A percentile compares a stretch with the other conserved stretches of the same genome.
phyloP scores from a whole-genome alignment of 1,140 invertebrate species.

The Ridgeia piscesae region DNA sequence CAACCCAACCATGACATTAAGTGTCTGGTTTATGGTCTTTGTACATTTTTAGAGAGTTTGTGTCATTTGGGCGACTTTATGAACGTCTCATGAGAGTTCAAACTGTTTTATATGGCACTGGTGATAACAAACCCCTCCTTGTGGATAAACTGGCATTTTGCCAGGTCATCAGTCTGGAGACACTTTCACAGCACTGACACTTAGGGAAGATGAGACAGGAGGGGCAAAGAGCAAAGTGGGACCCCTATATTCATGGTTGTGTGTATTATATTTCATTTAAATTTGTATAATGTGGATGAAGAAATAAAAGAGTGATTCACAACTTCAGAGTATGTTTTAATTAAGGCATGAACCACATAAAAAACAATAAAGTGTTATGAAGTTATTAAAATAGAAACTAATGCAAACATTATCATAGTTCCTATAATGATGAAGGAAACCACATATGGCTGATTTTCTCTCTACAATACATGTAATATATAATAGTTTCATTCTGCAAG shows the following conservation, averaged over 20 bases:
- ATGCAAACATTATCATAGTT: no score
- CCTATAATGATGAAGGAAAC: no score
- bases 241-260: neutral
- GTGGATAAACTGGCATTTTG: neutral
- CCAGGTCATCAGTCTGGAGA: neutral
- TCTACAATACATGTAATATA: no score
- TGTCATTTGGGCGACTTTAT: neutral
- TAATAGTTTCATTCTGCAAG: neutral
- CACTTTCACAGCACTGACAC: neutral
- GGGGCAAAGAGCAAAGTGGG: neutral
- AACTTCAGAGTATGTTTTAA: no score
- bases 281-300: neutral
- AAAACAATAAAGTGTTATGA: neutral
- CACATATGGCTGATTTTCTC: no score
- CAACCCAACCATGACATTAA: neutral
- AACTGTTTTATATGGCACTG: neutral
- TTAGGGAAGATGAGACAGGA: neutral
- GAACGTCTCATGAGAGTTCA: neutral
- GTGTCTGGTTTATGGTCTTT: neutral
- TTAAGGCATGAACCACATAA: neutral
- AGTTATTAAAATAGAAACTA: neutral
- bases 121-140: neutral
- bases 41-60: neutral
- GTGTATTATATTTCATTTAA: neutral
- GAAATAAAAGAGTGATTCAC: no score